Percentiles rank a stretch among this genome's conserved stretches.
These are phyloP conservation scores for Rapana venosa DNA, from an alignment of 2,888 invertebrate species.

Conservation along the genomic window DNA sequence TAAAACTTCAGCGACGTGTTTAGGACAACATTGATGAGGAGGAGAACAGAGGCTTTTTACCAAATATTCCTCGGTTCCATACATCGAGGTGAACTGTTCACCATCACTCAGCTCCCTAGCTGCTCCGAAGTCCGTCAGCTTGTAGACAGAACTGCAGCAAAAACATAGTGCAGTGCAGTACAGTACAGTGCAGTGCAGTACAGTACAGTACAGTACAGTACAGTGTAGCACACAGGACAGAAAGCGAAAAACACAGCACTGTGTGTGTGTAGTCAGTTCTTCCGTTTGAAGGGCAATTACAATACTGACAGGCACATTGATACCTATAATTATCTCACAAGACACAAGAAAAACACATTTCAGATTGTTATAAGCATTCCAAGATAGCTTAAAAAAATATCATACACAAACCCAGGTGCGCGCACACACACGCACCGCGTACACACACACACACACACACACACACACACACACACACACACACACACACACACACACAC, in stretches of 20 bases:
- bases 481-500: background rate
- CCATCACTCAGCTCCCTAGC: slow-evolving; percentile 95
- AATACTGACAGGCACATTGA: too few relatives aligned
- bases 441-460: background rate
- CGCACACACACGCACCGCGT: background rate
- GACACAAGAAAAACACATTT: too few relatives aligned
- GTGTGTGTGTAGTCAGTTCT: too few relatives aligned
- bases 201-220: background rate
- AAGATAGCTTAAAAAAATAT: too few relatives aligned
- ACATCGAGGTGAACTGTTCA: slow-evolving; percentile 95
- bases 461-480: background rate
- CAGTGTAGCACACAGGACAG: background rate
- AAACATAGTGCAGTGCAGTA: background rate
- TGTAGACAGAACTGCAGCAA: slow-evolving; percentile 84
- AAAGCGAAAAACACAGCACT: background rate
- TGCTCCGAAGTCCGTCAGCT: slow-evolving; percentile 96
- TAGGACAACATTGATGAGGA: too few relatives aligned
- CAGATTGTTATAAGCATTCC: too few relatives aligned
- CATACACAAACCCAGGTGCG: too few relatives aligned
- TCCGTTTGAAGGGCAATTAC: background rate
- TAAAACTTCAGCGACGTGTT: too few relatives aligned
- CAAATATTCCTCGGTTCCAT: slow-evolving; percentile 97
- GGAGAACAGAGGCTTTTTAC: slow-evolving; percentile 62
- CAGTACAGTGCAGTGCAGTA: background rate
- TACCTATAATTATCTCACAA: too few relatives aligned